A percentile compares a stretch with the other conserved stretches of the same genome.
phyloP scores from a whole-genome alignment of 64 coral and sea anemone species.

The Cladopsammia gracilis region DNA sequence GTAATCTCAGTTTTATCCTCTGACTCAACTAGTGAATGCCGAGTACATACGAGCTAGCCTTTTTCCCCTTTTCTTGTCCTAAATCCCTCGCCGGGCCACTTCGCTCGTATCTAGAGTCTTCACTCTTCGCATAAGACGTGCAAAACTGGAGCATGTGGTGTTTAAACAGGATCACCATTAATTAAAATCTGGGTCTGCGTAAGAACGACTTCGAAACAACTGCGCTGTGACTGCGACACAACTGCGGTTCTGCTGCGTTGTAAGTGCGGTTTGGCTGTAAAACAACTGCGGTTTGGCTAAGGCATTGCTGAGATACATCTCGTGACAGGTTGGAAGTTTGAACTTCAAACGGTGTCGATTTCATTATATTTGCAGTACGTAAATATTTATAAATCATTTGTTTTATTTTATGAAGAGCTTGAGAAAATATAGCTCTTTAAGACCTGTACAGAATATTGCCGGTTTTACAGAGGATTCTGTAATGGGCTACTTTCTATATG shows the following conservation, averaged over 20 bases:
- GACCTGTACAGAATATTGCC: slow-evolving; percentile 12
- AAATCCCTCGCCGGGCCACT: too few species aligned
- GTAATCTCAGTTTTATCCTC: too few species aligned
- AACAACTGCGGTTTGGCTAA: not conserved
- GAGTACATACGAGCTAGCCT: too few species aligned
- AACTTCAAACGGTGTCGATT: not conserved
- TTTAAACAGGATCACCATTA: too few species aligned
- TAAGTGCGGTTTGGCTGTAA: not conserved
- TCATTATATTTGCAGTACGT: not conserved
- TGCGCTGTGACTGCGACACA: not conserved
- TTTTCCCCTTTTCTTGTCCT: too few species aligned
- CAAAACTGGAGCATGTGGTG: too few species aligned
- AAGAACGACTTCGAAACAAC: too few species aligned
- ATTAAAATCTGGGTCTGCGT: too few species aligned
- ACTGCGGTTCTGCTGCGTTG: not conserved
- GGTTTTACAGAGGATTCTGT: slow-evolving; percentile 25
- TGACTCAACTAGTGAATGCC: too few species aligned
- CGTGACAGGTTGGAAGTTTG: not conserved
- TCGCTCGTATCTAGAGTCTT: too few species aligned
- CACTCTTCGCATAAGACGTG: too few species aligned
- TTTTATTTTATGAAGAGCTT: slow-evolving; percentile 30
- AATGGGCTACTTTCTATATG: not conserved
- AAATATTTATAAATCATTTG: slow-evolving; percentile 48
- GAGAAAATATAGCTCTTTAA: not conserved
- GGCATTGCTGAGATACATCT: not conserved